Percentiles rank a stretch among this genome's conserved stretches.
phyloP scores from a whole-genome alignment of 2,113 vertebrate genomes.

The Coturnix japonica region DNA sequence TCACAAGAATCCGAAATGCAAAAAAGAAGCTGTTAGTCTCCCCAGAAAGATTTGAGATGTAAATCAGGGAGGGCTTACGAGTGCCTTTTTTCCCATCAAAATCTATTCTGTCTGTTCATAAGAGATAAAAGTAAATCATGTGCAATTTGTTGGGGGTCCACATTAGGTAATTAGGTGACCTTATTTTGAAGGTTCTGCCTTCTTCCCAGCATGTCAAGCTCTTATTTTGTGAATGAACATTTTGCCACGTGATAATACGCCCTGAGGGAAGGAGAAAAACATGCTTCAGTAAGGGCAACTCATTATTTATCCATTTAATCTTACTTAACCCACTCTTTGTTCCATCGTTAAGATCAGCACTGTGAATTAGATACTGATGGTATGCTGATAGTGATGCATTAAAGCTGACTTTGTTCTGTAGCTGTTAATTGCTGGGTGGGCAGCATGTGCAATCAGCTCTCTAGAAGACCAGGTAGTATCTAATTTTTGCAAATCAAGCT shows the following conservation, averaged over 20 bases:
- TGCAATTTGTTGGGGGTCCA: neutral
- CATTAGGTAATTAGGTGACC: neutral
- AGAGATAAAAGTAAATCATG: neutral
- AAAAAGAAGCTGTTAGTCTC: neutral
- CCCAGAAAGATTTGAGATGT: neutral
- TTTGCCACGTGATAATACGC: neutral
- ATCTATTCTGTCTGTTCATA: neutral
- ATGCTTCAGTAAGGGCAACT: neutral
- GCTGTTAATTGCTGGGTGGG: neutral
- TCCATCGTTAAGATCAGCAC: neutral
- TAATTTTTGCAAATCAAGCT: neutral
- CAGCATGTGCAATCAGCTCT: neutral
- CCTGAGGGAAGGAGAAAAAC: neutral
- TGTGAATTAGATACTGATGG: neutral
- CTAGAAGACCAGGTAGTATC: neutral
- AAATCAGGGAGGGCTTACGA: neutral
- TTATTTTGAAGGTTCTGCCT: neutral
- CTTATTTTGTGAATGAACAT: constrained; percentile 48
- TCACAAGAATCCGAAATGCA: neutral
- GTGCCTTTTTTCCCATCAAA: neutral
- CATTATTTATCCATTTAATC: neutral
- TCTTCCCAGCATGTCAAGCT: constrained; percentile 22
- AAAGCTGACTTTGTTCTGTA: neutral
- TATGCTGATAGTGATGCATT: neutral
- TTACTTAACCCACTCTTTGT: neutral